Evolutionary conservation across 1,140 invertebrate genomes (phyloP), one percentile per base, ranked within the genome.

Genomic region (Leptestheria dahalacensis): DNA sequence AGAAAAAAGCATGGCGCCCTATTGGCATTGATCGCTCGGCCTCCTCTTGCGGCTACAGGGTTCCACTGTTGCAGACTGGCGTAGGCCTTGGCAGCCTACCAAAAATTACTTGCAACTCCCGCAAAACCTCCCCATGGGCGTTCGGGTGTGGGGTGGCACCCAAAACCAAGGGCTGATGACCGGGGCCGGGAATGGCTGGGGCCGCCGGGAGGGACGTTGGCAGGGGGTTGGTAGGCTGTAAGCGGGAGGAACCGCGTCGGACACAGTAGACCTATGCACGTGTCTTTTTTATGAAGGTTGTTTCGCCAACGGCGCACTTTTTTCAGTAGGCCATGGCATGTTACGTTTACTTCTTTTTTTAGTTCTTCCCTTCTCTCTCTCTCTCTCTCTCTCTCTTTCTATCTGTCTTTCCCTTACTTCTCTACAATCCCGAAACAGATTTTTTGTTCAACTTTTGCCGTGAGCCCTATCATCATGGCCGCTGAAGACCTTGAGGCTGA

Each of bases 231-330:
- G 6, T 41, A 9, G 33, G 6, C 15, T 41, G 33, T 41, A 6
- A 15, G 15, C 6, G 33, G 6, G 6, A 15, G 6, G 33, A 41
- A 15, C 33, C 33, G 6, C 33, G n/a, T n/a, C n/a, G n/a, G n/a
- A n/a, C 15, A 41, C 47, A 55, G 48, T 60, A 60, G 58, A 49
- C 58, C 51, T 60, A 52, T 50, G 51, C 58, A 50, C 58, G 58
- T 52, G 47, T 60, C 48, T 60, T 60, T 60, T 60, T 60, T 60
- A 60, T 60, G 58, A 51, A 60, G 48, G 58, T 48, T 52, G 25
- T 60, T 50, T 50, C 26, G 49, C 48, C 58, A 60, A 60, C 49
- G 58, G 58, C 58, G 41, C 48, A 41, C 33, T 41, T 41, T 41
- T 41, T 41, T 41, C 33, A 41, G 33, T 41, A 41, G 33, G 33